Base-by-base conservation (phyloP, 2,888 invertebrate genomes). In the Polymixis flavicincta region DNA sequence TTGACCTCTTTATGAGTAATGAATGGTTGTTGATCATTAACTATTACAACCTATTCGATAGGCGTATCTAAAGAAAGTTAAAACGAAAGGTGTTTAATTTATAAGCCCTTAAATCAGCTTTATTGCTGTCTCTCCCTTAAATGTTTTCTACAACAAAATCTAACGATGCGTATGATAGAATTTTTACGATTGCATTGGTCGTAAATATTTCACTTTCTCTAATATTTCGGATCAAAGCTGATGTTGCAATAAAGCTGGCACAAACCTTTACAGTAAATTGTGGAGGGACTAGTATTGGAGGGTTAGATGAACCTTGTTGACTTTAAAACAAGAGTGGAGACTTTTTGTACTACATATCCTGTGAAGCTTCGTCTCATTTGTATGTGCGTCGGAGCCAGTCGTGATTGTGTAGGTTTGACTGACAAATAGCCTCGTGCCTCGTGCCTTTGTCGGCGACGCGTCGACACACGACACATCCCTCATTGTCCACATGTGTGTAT, bases 101-200 rank as follows among this genome's bases (percentile, higher is more conserved):
- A 92, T 89, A 89, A 90, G 93, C 93, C 94, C 94, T 94, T 94
- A 92, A 93, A 91, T 94, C 92, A 93, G 88, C 77, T 93, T 93
- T 93, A 93, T 94, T 84, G 86, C 92, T 86, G 81, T 83, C 89
- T 90, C 91, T 92, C 90, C 92, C 91, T 91, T 89, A 90, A 89
- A 90, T 88, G 84, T 88, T 83, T 32, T 88, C 76, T 82, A 85
- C 83, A 89, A 86, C 87, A 69, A 82, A 82, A 76, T 80, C 74
- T 70, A 89, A 87, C 84, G 82, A 82, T 86, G 86, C 83, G 74
- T 79, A 83, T 86, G 84, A 89, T 90, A 89, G 84, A 85, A 57
- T 76, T 89, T 93, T 92, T 91, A 91, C 87, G 82, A 73, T 86
- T 80, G 85, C 85, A 88, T 82, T 85, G 82, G 82, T 89, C 85